Evolutionary conservation across 2,113 vertebrate species (phyloP), one percentile per base, ranked within the genome.

Genomic region (Mesembrinibis cayennensis): DNA sequence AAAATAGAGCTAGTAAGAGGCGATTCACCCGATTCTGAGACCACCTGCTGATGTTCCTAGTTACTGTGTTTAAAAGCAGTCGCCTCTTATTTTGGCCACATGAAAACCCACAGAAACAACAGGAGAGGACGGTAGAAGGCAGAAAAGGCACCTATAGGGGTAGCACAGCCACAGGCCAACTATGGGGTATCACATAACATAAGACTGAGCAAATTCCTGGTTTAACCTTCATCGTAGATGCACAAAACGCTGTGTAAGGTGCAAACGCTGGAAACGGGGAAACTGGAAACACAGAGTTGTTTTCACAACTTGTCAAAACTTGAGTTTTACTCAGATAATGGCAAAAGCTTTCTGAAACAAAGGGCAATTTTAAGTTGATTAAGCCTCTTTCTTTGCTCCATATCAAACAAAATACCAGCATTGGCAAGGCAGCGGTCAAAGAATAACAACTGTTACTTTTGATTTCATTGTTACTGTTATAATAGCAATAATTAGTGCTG

Each of bases 401-500:
- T 56, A 59, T 82, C 78, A 94, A 95, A 74, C n/a, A 42, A 94
- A 95, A 86, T 83, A 62, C 65, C 69, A 84, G 13, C 36, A 62
- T 72, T 85, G 58, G 73, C 89, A 89, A 80, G 16, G 65, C 49
- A 62, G 50, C 80, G 36, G 62, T 52, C 81, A 95, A 82, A 85
- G 78, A 95, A 59, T 47, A 95, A 83, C 63, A 81, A 36, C 45
- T 88, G 59, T 91, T 91, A 73, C 56, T 95, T 94, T 91, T 85
- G 26, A 82, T 94, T 89, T 92, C 40, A 90, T 95, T 95, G 93
- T 96, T 89, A 73, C 62, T 77, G n/a, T 90, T 83, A 81, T 56
- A 93, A 91, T 44, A 88, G 84, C 25, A 90, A 78, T 95, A 90
- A 95, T 96, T 90, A 91, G 53, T 77, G 78, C 45, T 81, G 82